Evolutionary conservation across 2,888 invertebrate genomes (phyloP).

Genomic region (Ormyrus nitidulus): DNA sequence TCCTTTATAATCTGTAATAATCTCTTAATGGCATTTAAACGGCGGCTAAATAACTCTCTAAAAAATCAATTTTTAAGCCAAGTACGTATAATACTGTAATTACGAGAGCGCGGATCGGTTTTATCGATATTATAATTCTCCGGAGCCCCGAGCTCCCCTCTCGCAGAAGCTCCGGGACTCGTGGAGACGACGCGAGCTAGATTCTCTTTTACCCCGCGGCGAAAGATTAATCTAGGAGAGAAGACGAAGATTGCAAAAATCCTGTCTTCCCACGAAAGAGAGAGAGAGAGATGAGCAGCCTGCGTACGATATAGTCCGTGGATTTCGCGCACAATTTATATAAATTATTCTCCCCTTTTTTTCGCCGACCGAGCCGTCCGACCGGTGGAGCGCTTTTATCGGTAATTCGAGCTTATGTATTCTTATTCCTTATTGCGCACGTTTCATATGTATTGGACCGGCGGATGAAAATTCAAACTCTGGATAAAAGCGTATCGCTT

Average conservation of each 20-base stretch:
- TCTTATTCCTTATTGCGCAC: not conserved
- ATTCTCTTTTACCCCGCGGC: slow-evolving; percentile 41
- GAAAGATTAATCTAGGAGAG: slow-evolving; percentile 56
- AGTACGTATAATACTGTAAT: slow-evolving; percentile 23
- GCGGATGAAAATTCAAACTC: slow-evolving; percentile 1
- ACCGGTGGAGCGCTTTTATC: slow-evolving; percentile 61
- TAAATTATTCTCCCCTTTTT: slow-evolving; percentile 42
- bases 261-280: slow-evolving; percentile 62
- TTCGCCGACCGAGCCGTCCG: slow-evolving; percentile 62
- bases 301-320: slow-evolving; percentile 53
- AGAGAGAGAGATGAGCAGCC: slow-evolving; percentile 54
- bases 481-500: not conserved
- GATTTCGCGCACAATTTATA: slow-evolving; percentile 58
- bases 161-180: slow-evolving; percentile 9
- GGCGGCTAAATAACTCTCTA: slow-evolving; percentile 64
- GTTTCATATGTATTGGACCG: not conserved
- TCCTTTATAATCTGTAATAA: slow-evolving; percentile 68
- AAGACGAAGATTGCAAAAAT: slow-evolving; percentile 61
- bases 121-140: slow-evolving; percentile 35
- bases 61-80: slow-evolving; percentile 33
- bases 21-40: slow-evolving; percentile 67
- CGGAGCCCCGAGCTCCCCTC: slow-evolving; percentile 16
- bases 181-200: slow-evolving; percentile 4
- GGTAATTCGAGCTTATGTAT: slow-evolving; percentile 31
- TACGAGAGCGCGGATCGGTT: not conserved